Evolutionary conservation across 2,113 vertebrate species (phyloP), one percentile per base, ranked within the genome.

Genomic region (Cheilinus undulatus): DNA sequence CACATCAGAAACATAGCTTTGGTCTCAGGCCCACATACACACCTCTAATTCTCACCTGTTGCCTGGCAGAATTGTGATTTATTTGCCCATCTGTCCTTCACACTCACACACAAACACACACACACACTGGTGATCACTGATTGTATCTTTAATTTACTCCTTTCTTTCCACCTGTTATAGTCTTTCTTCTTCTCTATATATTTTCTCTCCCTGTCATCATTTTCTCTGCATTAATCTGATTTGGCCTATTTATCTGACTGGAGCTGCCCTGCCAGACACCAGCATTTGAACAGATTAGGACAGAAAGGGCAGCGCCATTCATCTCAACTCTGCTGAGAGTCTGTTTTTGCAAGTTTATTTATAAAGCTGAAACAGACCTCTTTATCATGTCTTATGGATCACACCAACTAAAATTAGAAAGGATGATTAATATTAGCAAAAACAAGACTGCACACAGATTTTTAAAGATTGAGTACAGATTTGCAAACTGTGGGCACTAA

Each of bases 301-400:
- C n/a, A 58, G 24, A 50, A 50, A 73, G 61, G 42, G 24, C 61
- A 49, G 14, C 13, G 7, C 15, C 32, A 65, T 65, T 58, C 52
- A 73, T 58, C 71, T 65, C n/a, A 56, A 58, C 43, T 40, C 30
- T 65, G 30, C n/a, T 19, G 30, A 48, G 43, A 46, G 50, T 48
- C 23, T 60, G 20, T 42, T 40, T 70, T 42, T 23, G 45, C 34
- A 23, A 1, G 24, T 60, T 6, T 53, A 11, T 61, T 52, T 34
- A 32, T 46, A 19, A 3, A 42, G 23, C 24, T 40, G 14, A 26
- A 51, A 43, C 3, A 52, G 48, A 40, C 7, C 9, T 10, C 5
- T 28, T 48, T 17, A 15, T 12, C 7, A 20, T 34, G 14, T n/a
- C 32, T 54, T 14, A 67, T 45, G 24, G 53, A 27, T 1, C 11